Percentiles rank a stretch among this genome's conserved stretches.
Conservation (phyloP, 2,888 invertebrate species). For the Phortica magna region DNA sequence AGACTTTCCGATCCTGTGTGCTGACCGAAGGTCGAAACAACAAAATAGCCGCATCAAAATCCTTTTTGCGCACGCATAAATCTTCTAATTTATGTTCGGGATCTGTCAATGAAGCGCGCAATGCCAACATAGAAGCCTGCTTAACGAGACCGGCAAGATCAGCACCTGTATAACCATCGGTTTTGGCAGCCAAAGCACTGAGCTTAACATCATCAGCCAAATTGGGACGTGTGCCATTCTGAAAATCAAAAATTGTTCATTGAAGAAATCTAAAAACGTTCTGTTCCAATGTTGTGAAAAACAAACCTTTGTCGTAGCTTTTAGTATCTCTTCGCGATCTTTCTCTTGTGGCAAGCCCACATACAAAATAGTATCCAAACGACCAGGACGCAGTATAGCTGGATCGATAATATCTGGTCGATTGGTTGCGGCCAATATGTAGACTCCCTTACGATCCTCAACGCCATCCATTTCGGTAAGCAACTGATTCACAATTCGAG, state of each 20-base stretch:
- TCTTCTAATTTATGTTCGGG: slow-evolving; percentile 78
- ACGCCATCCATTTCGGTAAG: slow-evolving; percentile 99
- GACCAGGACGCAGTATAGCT: slow-evolving; percentile 92
- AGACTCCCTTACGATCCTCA: slow-evolving; percentile 93
- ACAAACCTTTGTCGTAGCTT: slow-evolving; percentile 89
- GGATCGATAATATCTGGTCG: slow-evolving; percentile 98
- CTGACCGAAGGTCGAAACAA: slow-evolving; percentile 93
- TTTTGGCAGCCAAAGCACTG: slow-evolving; percentile 83
- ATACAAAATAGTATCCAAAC: slow-evolving; percentile 93
- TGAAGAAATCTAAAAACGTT: slow-evolving; percentile 15
- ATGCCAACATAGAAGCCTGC: slow-evolving; percentile 89
- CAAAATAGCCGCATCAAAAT: slow-evolving; percentile 87
- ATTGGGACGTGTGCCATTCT: slow-evolving; percentile 89
- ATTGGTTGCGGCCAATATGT: slow-evolving; percentile 97
- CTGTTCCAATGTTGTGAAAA: slow-evolving; percentile 1
- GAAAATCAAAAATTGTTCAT: slow-evolving; percentile 44
- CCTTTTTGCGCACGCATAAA: slow-evolving; percentile 83
- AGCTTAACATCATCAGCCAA: slow-evolving; percentile 88
- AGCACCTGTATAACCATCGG: slow-evolving; percentile 93
- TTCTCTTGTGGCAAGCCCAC: slow-evolving; percentile 90
- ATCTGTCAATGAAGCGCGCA: slow-evolving; percentile 86
- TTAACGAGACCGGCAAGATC: slow-evolving; percentile 94
- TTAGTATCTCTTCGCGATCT: slow-evolving; percentile 92
- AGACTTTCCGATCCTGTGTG: slow-evolving; percentile 85
- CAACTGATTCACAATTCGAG: slow-evolving; percentile 96